These are phyloP conservation scores for Hemicentrotus pulcherrimus DNA, from an alignment of 35 echinoderm and acorn worm genomes.

Conservation along the genomic window DNA sequence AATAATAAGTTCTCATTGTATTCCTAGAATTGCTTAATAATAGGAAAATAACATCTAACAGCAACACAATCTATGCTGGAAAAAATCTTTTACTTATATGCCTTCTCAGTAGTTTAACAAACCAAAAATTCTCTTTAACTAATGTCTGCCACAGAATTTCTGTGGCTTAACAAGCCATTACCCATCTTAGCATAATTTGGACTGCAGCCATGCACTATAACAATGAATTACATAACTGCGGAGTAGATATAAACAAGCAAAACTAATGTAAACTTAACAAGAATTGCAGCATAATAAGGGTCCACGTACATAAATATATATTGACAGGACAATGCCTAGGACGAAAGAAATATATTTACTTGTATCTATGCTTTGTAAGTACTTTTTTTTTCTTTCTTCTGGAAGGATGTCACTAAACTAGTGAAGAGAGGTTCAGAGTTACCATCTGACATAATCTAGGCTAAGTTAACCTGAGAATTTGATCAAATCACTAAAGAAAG, in stretches of 20 bases:
- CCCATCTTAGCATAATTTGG: neutral
- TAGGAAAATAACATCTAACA: too few relatives aligned
- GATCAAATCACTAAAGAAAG: neutral
- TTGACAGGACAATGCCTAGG: neutral
- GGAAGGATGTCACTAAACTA: neutral
- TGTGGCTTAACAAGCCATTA: too few relatives aligned
- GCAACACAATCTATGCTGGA: too few relatives aligned
- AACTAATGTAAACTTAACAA: neutral
- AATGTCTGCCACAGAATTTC: too few relatives aligned
- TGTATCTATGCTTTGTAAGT: neutral
- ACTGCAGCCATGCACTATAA: neutral
- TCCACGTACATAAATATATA: neutral
- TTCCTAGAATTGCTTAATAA: too few relatives aligned
- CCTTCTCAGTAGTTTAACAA: too few relatives aligned
- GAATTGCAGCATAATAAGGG: neutral
- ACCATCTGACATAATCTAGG: neutral
- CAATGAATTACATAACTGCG: neutral
- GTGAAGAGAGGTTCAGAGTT: neutral
- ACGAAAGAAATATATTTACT: neutral
- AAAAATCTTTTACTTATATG: too few relatives aligned
- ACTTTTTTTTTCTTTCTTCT: neutral
- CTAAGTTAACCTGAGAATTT: neutral
- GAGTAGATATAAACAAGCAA: neutral
- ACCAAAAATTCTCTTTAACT: too few relatives aligned
- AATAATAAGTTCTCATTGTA: too few relatives aligned